phyloP scores from a whole-genome alignment of 2,113 vertebrate genomes.

The Calyptommatus sinebrachiatus region DNA sequence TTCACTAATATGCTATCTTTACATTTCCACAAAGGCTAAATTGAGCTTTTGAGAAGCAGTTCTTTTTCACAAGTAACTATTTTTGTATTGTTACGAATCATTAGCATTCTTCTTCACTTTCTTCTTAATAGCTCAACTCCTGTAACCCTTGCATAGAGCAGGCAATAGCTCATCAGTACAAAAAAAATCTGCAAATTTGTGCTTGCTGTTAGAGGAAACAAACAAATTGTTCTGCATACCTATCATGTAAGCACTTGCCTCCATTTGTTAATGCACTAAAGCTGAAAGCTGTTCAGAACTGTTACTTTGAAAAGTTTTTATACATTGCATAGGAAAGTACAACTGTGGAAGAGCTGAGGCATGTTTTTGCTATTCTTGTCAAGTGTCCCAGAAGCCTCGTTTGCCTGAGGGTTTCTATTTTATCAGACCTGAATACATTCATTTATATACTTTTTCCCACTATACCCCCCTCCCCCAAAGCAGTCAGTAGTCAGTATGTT shows the following conservation, averaged over 20 bases:
- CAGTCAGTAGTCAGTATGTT: constrained; percentile 3
- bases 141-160: not conserved
- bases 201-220: constrained; percentile 48
- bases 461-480: not conserved
- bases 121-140: not conserved
- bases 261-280: constrained; percentile 54
- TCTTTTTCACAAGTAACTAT: not conserved
- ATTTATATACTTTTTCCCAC: constrained; percentile 1
- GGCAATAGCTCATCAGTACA: not conserved
- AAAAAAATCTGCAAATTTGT: not conserved
- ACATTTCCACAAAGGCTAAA: not conserved
- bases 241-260: constrained; percentile 71
- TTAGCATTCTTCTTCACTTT: not conserved
- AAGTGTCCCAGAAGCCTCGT: constrained; percentile 48
- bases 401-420: constrained; percentile 45
- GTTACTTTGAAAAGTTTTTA: constrained; percentile 65
- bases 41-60: no score
- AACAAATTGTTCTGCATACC: constrained; percentile 59
- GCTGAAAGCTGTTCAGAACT: constrained; percentile 65
- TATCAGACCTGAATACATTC: constrained; percentile 29
- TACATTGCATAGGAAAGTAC: constrained; percentile 50
- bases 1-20: not conserved
- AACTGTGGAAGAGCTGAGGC: constrained; percentile 51
- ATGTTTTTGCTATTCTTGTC: constrained; percentile 62
- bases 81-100: not conserved